Percentiles rank a stretch among this genome's conserved stretches.
These are phyloP conservation scores for Folsomia candida DNA, from an alignment of 2,888 invertebrate genomes.

Conservation along the genomic window DNA sequence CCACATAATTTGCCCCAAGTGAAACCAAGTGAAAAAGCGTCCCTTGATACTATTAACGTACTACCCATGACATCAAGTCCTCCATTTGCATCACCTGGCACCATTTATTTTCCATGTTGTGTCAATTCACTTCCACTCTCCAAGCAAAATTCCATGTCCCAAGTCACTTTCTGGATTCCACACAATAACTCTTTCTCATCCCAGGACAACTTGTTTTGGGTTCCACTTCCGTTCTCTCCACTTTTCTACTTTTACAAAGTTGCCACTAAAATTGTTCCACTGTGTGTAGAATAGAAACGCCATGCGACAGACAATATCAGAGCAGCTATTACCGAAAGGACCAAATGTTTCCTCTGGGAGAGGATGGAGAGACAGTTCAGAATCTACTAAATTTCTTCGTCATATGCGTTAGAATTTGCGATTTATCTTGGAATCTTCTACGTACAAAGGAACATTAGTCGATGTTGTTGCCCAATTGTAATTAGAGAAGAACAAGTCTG, in stretches of 20 bases:
- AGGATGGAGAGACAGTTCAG: too few species aligned
- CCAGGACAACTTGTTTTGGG: conserved; percentile 15
- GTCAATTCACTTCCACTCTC: conserved; percentile 19
- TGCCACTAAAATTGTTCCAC: neutral
- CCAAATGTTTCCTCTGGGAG: too few species aligned
- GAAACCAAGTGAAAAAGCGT: too few species aligned
- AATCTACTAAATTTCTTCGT: too few species aligned
- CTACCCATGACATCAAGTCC: too few species aligned
- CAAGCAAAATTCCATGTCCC: conserved; percentile 15
- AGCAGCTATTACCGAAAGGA: too few species aligned
- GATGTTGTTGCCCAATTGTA: neutral
- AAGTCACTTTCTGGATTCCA: conserved; percentile 9
- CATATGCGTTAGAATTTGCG: too few species aligned
- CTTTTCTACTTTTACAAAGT: neutral
- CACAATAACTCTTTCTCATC: conserved; percentile 16
- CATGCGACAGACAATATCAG: too few species aligned
- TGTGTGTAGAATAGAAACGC: too few species aligned
- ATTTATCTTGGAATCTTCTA: too few species aligned
- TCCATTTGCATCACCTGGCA: conserved; percentile 13
- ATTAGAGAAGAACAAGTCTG: neutral
- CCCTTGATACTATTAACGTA: too few species aligned
- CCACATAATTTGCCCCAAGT: too few species aligned
- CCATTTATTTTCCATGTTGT: conserved; percentile 15
- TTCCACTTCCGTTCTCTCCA: conserved; percentile 15
- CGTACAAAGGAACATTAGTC: neutral